These are phyloP conservation scores for Thunnus maccoyii DNA, from an alignment of 2,113 vertebrate species.

Conservation along the genomic window DNA sequence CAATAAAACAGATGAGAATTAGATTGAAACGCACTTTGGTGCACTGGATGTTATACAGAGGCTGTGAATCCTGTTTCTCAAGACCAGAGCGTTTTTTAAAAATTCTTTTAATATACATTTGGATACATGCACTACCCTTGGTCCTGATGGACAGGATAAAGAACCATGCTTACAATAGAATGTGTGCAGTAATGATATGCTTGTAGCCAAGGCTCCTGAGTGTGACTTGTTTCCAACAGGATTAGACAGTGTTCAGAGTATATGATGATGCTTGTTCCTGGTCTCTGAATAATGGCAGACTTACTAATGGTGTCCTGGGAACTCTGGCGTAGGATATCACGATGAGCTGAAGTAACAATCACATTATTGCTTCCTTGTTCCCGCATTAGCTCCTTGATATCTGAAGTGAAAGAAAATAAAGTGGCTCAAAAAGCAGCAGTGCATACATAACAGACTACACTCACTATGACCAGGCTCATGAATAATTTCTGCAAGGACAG, in stretches of 20 bases:
- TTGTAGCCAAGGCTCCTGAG: not conserved
- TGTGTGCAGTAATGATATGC: not conserved
- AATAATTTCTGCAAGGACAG: not conserved
- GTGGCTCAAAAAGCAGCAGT: not conserved
- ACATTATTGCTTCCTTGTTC: slow-evolving; percentile 89
- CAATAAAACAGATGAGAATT: not conserved
- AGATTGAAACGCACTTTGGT: not conserved
- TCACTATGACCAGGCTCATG: too few relatives aligned
- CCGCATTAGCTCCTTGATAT: slow-evolving; percentile 89
- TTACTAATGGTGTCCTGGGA: slow-evolving; percentile 88
- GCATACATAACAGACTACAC: not conserved
- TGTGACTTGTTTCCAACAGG: not conserved
- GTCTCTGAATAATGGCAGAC: slow-evolving; percentile 45
- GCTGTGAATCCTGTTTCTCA: not conserved
- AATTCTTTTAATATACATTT: not conserved
- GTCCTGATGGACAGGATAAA: not conserved
- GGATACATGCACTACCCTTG: not conserved
- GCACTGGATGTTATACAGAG: not conserved
- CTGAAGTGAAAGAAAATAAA: slow-evolving; percentile 65
- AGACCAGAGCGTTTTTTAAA: not conserved
- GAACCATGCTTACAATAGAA: not conserved
- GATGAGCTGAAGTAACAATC: slow-evolving; percentile 88
- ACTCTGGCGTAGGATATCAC: slow-evolving; percentile 87
- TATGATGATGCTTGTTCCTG: not conserved
- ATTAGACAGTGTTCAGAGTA: slow-evolving; percentile 16